phyloP scores from a whole-genome alignment of 2,113 vertebrate species.

The Pelmatolapia mariae region DNA sequence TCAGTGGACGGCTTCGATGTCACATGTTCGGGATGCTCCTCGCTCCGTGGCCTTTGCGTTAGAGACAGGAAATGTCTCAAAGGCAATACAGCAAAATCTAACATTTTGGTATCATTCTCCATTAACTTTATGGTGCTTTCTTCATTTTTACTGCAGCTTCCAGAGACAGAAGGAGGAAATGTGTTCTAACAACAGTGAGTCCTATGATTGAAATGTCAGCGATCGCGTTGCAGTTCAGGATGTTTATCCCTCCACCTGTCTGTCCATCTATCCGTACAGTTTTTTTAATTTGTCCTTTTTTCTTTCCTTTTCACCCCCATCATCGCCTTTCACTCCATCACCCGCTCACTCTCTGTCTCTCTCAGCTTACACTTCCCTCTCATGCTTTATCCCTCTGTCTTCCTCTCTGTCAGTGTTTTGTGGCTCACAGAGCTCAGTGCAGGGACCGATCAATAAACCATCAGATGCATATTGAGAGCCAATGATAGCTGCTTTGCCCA shows the following conservation, averaged over 20 bases:
- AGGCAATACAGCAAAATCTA: neutral
- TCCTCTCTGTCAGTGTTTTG: neutral
- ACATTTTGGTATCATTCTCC: neutral
- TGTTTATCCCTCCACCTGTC: neutral
- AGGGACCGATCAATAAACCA: slow-evolving; percentile 25
- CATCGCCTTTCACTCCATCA: neutral
- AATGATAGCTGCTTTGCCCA: neutral
- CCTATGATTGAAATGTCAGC: neutral
- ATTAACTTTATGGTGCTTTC: neutral
- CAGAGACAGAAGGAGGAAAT: neutral
- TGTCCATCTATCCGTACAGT: accelerated
- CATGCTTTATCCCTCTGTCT: neutral
- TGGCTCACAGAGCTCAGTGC: neutral
- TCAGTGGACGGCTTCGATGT: neutral
- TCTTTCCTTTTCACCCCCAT: neutral
- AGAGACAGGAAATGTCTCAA: neutral
- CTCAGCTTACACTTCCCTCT: neutral
- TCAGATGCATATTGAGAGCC: slow-evolving; percentile 12
- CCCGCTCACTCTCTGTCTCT: neutral
- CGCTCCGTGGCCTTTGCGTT: neutral
- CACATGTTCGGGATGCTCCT: neutral
- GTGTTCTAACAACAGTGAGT: neutral
- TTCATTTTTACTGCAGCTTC: neutral
- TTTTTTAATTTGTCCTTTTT: neutral
- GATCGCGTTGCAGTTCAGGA: neutral